These are phyloP conservation scores for Ariolimax columbianus DNA, from an alignment of 2,888 invertebrate species.

Conservation along the genomic window DNA sequence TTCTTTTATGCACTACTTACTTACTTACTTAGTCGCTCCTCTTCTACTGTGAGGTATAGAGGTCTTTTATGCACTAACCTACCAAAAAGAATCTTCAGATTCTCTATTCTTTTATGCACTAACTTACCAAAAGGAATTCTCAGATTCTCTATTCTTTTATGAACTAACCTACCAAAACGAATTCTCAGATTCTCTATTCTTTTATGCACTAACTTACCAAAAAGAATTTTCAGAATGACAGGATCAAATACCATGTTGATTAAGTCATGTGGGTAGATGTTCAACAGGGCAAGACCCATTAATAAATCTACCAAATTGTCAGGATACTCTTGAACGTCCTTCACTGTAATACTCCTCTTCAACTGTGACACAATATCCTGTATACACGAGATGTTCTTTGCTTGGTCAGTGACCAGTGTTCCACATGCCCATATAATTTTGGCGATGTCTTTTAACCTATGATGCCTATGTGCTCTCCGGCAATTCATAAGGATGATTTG, in stretches of 20 bases:
- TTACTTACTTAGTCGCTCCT: too few relatives aligned
- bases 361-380: slow-evolving; percentile 7
- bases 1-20: too few relatives aligned
- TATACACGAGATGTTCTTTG: slow-evolving; percentile 5
- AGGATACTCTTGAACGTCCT: slow-evolving; percentile 24
- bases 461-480: not conserved
- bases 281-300: slow-evolving; percentile 36
- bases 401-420: slow-evolving; percentile 39
- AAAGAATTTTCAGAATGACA: slow-evolving; percentile 11
- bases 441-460: slow-evolving; percentile 33
- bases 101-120: too few relatives aligned
- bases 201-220: slow-evolving; percentile 28
- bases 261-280: slow-evolving; percentile 36
- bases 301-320: slow-evolving; percentile 43
- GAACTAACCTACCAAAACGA: too few relatives aligned
- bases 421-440: slow-evolving; percentile 52
- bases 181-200: too few relatives aligned
- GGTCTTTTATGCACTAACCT: too few relatives aligned
- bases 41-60: too few relatives aligned
- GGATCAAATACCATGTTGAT: slow-evolving; percentile 33
- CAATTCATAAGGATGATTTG: slow-evolving; percentile 2
- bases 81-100: too few relatives aligned
- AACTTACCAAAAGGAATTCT: too few relatives aligned
- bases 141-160: too few relatives aligned
- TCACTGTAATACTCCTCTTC: not conserved